These are phyloP conservation scores for Pogonognathellus flavescens DNA, from an alignment of 1,140 invertebrate species.

Conservation along the genomic window DNA sequence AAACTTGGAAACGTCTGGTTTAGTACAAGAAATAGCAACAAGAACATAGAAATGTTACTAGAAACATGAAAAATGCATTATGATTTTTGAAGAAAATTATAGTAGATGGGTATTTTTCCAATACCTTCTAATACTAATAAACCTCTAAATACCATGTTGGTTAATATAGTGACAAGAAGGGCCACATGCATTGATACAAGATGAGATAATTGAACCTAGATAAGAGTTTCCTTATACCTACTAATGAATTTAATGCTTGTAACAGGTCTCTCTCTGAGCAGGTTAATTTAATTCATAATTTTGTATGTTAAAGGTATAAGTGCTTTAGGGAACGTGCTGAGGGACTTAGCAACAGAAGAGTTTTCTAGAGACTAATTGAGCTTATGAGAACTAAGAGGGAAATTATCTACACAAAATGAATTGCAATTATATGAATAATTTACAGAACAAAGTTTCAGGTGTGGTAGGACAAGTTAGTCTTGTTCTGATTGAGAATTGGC, in stretches of 20 bases:
- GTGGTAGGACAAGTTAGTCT: constrained; percentile 39
- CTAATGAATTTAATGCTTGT: neutral
- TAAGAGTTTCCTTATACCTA: too few relatives aligned
- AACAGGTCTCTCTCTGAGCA: neutral
- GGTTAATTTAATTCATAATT: constrained; percentile 35
- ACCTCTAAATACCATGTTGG: too few relatives aligned
- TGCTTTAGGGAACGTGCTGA: constrained; percentile 24
- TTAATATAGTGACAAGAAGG: too few relatives aligned
- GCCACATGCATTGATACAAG: too few relatives aligned
- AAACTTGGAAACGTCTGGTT: too few relatives aligned
- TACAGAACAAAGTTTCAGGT: constrained; percentile 24
- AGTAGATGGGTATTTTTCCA: too few relatives aligned
- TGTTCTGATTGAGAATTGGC: constrained; percentile 43
- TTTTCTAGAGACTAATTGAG: constrained; percentile 14
- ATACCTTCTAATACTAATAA: too few relatives aligned
- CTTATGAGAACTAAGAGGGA: neutral
- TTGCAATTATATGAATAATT: constrained; percentile 17
- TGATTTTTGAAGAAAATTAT: too few relatives aligned
- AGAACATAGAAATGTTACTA: too few relatives aligned
- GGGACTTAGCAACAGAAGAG: neutral
- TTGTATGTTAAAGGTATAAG: neutral
- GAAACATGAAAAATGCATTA: too few relatives aligned
- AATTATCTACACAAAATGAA: constrained; percentile 13
- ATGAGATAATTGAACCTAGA: too few relatives aligned
- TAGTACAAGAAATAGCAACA: too few relatives aligned